Base-by-base conservation (phyloP, 2,797 vertebrate genomes). In the Pseudomugil tenellus region DNA sequence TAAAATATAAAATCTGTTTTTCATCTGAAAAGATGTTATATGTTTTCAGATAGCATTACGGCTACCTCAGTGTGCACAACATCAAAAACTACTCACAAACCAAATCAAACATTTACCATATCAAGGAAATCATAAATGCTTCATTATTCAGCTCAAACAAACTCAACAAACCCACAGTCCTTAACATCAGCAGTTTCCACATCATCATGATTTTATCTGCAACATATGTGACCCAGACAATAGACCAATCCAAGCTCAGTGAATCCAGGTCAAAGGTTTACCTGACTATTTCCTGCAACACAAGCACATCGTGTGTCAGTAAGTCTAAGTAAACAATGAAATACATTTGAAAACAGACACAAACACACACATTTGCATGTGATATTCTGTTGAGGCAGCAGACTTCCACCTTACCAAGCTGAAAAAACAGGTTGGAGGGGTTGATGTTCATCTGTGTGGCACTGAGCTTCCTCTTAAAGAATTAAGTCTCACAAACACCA, bases 321-420 rank as follows among this genome's bases (percentile, higher is more conserved):
- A 51, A 71, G 77, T 71, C 81, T 83, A 84, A 49, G 53, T 85
- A 88, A 91, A 91, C 84, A 89, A 7, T 67, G 70, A 63, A 70
- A 80, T 49, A n/a, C 72, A 83, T 59, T 74, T 58, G 64, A 79
- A 79, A 79, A 84, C 71, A 71, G 35, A 53, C 63, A 58, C 71
- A 81, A 53, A 72, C 19, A 70, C 41, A 66, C 25, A 66, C 57
- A 66, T 61, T 73, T 85, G 83, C 66, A 84, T 87, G 77, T 79
- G 84, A 80, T 84, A 72, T 67, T 81, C 74, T 48, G 78, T 41
- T 3, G 58, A 76, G 71, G 66, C 76, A 83, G 63, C 66, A 29
- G 81, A 92, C 84, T 86, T 93, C 91, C 92, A 89, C 77, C 43
- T 70, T 14, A 68, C 63, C 80, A 92, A 92, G 89, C 91, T 92